These are phyloP conservation scores for Metopolophium dirhodum DNA, from an alignment of 1,140 invertebrate genomes.

Conservation along the genomic window DNA sequence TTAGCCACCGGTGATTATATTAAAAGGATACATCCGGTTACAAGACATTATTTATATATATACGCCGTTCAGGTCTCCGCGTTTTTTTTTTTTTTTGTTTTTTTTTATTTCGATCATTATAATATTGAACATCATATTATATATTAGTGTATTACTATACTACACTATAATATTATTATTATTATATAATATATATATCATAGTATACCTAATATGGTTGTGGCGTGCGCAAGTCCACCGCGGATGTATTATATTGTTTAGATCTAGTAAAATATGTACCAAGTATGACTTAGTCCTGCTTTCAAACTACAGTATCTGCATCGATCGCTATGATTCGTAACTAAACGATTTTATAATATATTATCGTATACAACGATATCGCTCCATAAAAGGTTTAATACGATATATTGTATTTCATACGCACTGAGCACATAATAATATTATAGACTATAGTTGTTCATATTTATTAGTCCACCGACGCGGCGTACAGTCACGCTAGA, in stretches of 20 bases:
- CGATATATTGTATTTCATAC: not conserved
- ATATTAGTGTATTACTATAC: no score
- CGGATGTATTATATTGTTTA: no score
- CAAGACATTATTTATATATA: constrained; percentile 32
- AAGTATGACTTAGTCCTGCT: not conserved
- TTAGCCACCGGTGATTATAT: constrained; percentile 56
- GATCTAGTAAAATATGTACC: not conserved
- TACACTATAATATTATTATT: no score
- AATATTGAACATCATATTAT: not conserved
- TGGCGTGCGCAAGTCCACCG: no score
- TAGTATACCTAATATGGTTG: not conserved
- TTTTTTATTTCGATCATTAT: not conserved
- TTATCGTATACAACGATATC: not conserved
- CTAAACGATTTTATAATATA: not conserved
- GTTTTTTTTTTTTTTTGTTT: not conserved
- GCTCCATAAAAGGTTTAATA: not conserved
- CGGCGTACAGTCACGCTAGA: not conserved
- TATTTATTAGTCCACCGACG: not conserved
- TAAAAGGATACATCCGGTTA: constrained; percentile 57
- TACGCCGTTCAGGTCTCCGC: not conserved
- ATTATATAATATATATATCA: no score
- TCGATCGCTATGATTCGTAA: not conserved
- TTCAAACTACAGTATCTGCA: not conserved
- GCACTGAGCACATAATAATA: not conserved
- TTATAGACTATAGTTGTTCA: not conserved